Base-by-base conservation (phyloP, 2,888 invertebrate genomes). In the Aphelenchoides bicaudatus region DNA sequence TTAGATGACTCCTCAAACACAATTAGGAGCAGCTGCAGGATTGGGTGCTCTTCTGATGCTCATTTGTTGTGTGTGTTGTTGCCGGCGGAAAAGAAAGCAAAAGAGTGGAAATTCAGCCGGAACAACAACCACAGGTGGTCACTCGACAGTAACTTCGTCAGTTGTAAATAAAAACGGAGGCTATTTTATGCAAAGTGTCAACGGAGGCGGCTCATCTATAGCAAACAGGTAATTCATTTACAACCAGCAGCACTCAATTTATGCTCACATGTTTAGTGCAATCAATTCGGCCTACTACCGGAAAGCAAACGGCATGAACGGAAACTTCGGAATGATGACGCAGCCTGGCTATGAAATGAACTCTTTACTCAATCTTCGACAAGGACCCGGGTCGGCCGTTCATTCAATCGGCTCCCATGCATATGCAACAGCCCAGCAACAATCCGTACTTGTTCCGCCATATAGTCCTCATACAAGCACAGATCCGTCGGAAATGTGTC, bases 301-400 rank as follows among this genome's bases (percentile, higher is more conserved):
- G 80, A 91, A 91, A 83, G 86, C 90, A 86, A 43, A 43, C 43
- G 43, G 43, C 10, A 16, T 49, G 49, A 49, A 49, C 16, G 49
- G 49, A 19, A 25, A 25, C 23, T n/a, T 10, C 10, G 23, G 10
- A 21, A 43, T 43, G 52, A 21, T 51, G 38, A 49, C 43, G 10
- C 29, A 3, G 25, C 56, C 13, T 25, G 39, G 31, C 25, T 61
- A 61, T 30, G 61, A 61, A 61, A 61, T 61, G 63, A 65, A 51
- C 37, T 51, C 52, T 10, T 25, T 51, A 2, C 52, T 51, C 8
- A 31, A 51, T 25, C 25, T 29, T 27, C 52, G 52, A 2, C 39
- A 59, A 10, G 50, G 31, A 39, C 57, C 23, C 19, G 49, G 34
- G 21, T 37, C 37, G 56, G 50, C 19, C 16, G 29, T 58, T 19